A percentile compares a stretch with the other conserved stretches of the same genome.
phyloP scores from a whole-genome alignment of 53 echinoderm and acorn worm genomes.

The Actinopyga echinites region DNA sequence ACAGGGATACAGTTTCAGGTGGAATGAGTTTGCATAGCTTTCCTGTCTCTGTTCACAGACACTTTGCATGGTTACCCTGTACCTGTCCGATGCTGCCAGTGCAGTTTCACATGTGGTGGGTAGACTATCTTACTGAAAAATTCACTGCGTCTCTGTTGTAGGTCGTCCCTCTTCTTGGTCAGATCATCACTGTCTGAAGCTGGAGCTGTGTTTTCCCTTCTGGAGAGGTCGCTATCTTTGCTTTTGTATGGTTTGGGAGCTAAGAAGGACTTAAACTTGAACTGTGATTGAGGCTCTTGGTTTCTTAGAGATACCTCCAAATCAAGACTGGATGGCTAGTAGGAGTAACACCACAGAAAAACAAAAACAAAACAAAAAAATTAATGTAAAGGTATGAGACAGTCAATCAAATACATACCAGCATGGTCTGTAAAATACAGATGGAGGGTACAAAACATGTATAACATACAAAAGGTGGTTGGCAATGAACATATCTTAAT shows the following conservation, averaged over 20 bases:
- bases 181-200: background rate
- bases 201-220: background rate
- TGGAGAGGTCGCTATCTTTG: background rate
- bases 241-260: background rate
- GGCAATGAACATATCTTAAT: too few species aligned
- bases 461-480: too few species aligned
- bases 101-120: conserved; percentile 38
- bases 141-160: conserved; percentile 67
- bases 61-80: conserved; percentile 44
- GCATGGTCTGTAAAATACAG: too few species aligned
- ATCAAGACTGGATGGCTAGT: conserved; percentile 21
- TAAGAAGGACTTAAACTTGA: background rate
- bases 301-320: background rate
- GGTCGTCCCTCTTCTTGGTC: conserved; percentile 40
- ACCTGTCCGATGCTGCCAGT: conserved; percentile 20
- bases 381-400: too few species aligned
- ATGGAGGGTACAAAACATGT: too few species aligned
- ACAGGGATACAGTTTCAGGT: too few species aligned
- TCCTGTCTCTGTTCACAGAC: background rate
- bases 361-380: too few species aligned
- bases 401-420: too few species aligned
- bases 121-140: conserved; percentile 93
- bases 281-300: background rate
- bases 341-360: background rate
- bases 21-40: too few species aligned